Evolutionary conservation across 2,113 vertebrate species (phyloP).

Genomic region (Lichenostomus cassidix): DNA sequence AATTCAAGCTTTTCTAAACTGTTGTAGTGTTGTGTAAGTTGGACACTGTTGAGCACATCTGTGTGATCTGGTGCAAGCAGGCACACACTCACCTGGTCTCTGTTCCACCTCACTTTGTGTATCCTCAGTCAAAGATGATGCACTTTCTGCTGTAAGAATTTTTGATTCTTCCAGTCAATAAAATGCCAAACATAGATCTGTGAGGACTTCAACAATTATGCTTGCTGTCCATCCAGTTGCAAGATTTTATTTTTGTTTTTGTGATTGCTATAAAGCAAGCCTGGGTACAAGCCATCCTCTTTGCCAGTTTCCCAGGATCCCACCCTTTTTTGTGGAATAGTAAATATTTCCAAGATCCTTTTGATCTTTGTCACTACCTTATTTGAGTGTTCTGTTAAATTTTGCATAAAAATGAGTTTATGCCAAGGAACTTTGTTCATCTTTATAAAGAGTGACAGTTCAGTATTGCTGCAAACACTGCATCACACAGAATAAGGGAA

Average conservation of each 20-base stretch:
- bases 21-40: not conserved
- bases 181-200: not conserved
- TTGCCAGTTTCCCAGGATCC: not conserved
- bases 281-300: not conserved
- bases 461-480: not conserved
- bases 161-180: not conserved
- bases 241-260: not conserved
- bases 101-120: not conserved
- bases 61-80: not conserved
- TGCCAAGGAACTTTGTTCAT: not conserved
- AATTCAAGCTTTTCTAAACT: not conserved
- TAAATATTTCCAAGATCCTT: not conserved
- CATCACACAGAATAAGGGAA: not conserved
- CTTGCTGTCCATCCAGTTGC: not conserved
- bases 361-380: not conserved
- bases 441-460: not conserved
- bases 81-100: not conserved
- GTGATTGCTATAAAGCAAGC: not conserved
- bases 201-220: not conserved
- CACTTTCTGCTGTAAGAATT: not conserved
- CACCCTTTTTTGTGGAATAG: not conserved
- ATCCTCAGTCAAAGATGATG: not conserved
- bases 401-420: not conserved
- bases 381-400: not conserved
- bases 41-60: not conserved